Evolutionary conservation across 2,797 vertebrate genomes (phyloP), one percentile per base, ranked within the genome.

Genomic region (Pseudomugil tenellus): DNA sequence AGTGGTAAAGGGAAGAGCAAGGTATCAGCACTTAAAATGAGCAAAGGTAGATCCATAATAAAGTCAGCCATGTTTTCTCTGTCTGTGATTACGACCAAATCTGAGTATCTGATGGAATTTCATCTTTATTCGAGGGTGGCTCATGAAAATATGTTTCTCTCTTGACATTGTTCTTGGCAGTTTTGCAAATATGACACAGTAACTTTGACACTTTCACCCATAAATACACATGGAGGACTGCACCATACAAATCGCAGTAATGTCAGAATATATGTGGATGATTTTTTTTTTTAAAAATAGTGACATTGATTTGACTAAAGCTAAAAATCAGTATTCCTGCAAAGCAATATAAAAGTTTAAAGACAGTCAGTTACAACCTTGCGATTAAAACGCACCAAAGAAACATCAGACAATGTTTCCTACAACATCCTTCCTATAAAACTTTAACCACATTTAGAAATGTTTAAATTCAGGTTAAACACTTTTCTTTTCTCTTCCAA

Each of bases 21-120:
- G 76, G 72, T 25, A 35, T 32, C 31, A 54, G 16, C 63, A 19
- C n/a, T 1, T 2, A 28, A 28, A 74, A 77, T 79, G 76, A 72
- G 77, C 70, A 76, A 71, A 64, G 70, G 74, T 74, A 16, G 64
- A 23, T 19, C 12, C 28, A 59, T 31, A 25, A 8, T 0, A 49
- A 43, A 55, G 21, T 8, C 26, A 56, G 25, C 8, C n/a, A 17
- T 48, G 23, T 55, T 67, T 43, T 48, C 29, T 17, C 63, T 6
- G 29, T 12, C 46, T 26, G 5, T 26, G 28, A 41, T 49, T 46
- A n/a, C 49, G 23, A 14, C 9, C 11, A 53, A 17, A 51, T n/a
- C 17, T 53, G 28, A 53, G 31, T 26, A 52, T 17, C 23, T 60
- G 19, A 29, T n/a, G n/a, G n/a, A 21, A 21, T 8, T 12, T 10